Evolutionary conservation across 2,113 vertebrate species (phyloP).

Genomic region (Hiodon tergisus): DNA sequence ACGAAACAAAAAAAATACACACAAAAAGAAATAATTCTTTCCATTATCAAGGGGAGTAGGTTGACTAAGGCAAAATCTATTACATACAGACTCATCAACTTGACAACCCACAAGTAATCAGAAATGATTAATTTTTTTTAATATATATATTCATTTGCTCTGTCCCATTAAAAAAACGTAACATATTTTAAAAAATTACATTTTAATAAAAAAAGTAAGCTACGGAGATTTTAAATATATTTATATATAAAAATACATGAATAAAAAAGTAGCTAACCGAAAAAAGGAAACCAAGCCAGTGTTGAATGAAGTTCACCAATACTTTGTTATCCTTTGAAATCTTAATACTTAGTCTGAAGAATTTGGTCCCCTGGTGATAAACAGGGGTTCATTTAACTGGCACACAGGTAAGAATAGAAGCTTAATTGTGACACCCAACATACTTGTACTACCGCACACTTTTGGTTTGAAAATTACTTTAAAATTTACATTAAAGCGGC

Average conservation of each 20-base stretch:
- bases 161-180: conserved; percentile 21
- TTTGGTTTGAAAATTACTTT: too few relatives aligned
- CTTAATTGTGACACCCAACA: too few relatives aligned
- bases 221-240: conserved; percentile 30
- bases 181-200: conserved; percentile 26
- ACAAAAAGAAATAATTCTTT: conserved; percentile 4
- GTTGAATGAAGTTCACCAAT: conserved; percentile 8
- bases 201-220: conserved; percentile 27
- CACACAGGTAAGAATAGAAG: too few relatives aligned
- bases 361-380: conserved; percentile 43
- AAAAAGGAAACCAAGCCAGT: conserved; percentile 19
- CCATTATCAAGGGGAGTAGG: conserved; percentile 43
- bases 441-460: too few relatives aligned
- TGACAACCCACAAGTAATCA: conserved; percentile 28
- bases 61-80: conserved; percentile 38
- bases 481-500: too few relatives aligned
- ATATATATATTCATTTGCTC: conserved; percentile 13
- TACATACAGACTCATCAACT: conserved; percentile 36
- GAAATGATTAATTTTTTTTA: conserved; percentile 12
- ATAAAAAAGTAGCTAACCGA: conserved; percentile 20
- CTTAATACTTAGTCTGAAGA: conserved; percentile 41
- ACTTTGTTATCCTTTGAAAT: conserved; percentile 9
- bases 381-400: too few relatives aligned
- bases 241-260: conserved; percentile 31
- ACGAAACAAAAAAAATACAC: not conserved